Percentiles rank a stretch among this genome's conserved stretches.
Conservation (phyloP, 1,140 invertebrate genomes). For the Bombus polaris region DNA sequence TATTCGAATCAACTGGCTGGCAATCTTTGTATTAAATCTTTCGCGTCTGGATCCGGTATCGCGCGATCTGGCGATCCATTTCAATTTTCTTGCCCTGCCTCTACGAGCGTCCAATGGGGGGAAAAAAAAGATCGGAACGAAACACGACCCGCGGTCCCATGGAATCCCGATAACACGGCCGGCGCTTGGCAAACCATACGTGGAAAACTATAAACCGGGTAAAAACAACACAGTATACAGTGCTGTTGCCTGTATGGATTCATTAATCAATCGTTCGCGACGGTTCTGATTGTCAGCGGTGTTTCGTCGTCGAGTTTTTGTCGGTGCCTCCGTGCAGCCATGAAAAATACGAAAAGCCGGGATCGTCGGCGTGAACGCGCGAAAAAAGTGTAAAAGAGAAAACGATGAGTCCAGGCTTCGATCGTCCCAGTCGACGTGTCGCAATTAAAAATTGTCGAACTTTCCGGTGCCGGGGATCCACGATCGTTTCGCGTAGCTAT, state of each 20-base stretch:
- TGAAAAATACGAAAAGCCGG: constrained; percentile 59
- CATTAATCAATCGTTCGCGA: constrained; percentile 66
- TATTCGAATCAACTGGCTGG: not conserved
- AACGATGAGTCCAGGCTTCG: constrained; percentile 48
- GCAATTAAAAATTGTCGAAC: constrained; percentile 70
- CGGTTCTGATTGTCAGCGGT: constrained; percentile 59
- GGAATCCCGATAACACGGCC: constrained; percentile 2
- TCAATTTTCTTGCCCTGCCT: constrained; percentile 37
- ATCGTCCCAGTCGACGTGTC: constrained; percentile 33
- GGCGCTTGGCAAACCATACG: constrained; percentile 1
- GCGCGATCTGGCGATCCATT: constrained; percentile 11
- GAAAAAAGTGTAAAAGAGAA: constrained; percentile 23
- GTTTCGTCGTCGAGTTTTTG: constrained; percentile 48
- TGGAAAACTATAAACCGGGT: constrained; percentile 24
- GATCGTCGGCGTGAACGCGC: not conserved
- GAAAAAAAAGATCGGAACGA: not conserved
- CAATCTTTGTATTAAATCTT: constrained; percentile 34
- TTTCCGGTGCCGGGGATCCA: constrained; percentile 30
- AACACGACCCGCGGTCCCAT: not conserved
- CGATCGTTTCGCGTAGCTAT: constrained; percentile 10
- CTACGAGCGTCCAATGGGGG: not conserved
- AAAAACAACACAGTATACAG: constrained; percentile 45
- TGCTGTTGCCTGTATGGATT: constrained; percentile 43
- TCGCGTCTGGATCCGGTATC: not conserved
- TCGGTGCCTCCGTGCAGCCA: constrained; percentile 33